Evolutionary conservation across 2,797 vertebrate genomes (phyloP), one percentile per base, ranked within the genome.

Genomic region (Myiothlypis chrysogaster): DNA sequence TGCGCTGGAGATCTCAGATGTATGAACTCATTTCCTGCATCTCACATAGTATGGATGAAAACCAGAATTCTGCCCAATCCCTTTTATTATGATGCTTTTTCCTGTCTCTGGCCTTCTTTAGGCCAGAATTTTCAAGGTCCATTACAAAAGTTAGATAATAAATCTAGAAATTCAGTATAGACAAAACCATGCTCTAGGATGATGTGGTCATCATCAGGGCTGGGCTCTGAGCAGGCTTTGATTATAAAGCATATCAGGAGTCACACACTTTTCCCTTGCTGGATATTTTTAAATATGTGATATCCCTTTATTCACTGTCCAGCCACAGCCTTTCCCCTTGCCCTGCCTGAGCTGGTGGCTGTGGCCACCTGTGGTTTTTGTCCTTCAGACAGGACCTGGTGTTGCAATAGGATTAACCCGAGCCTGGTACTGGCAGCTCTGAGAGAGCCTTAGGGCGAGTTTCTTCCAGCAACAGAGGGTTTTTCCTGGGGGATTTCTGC

Each of bases 221-320:
- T n/a, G 14, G 22, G 23, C 16, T 91, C 10, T 44, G 43, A 44
- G 43, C 43, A 44, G 43, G 6, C 44, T 92, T 79, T 37, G 64
- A 28, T 77, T 86, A 28, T 28, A 8, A 32, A 22, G 12, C 2
- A 0, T 9, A 4, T 55, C 53, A 35, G 19, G 28, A 35, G 9
- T 44, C 60, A 39, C n/a, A 12, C 1, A 0, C 18, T 65, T 35
- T 30, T 27, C 9, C 34, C 9, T 4, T 41, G 50, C 53, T 87
- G 70, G 30, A 2, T 63, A 5, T 63, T 83, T 70, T 49, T 11
- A 66, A 75, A 37, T 44, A 5, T 0, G 0, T 55, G 6, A 7
- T 12, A 3, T 32, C 50, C 39, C 27, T 53, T 24, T n/a, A n/a
- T 32, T 69, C 55, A 10, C 7, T 24, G 41, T 53, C 28, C 57